Evolutionary conservation across 2,113 vertebrate species (phyloP).

Genomic region (Euleptes europaea): DNA sequence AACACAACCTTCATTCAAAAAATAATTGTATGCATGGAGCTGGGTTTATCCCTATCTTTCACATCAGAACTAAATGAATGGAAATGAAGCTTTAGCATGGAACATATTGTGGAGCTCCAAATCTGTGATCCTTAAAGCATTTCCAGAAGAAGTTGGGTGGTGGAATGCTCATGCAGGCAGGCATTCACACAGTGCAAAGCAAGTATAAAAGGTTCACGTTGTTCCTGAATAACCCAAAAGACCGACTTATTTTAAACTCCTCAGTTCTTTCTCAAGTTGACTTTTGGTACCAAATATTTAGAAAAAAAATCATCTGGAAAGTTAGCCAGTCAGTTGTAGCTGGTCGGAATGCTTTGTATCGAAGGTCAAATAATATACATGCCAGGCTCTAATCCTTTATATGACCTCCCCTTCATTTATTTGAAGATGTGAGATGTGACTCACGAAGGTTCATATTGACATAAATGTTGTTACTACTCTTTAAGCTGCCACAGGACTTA

Average conservation of each 20-base stretch:
- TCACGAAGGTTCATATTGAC: too few relatives aligned
- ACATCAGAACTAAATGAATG: not conserved
- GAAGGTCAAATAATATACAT: not conserved
- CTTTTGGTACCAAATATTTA: not conserved
- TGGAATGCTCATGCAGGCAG: not conserved
- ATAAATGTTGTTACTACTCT: too few relatives aligned
- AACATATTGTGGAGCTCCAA: not conserved
- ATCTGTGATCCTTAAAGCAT: not conserved
- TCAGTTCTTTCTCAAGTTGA: not conserved
- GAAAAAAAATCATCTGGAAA: too few relatives aligned
- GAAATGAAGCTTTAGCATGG: not conserved
- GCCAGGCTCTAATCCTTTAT: not conserved
- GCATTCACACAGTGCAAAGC: not conserved
- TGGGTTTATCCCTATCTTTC: constrained; percentile 23
- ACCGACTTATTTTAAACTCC: not conserved
- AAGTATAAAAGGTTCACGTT: not conserved
- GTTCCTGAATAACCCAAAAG: not conserved
- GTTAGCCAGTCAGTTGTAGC: too few relatives aligned
- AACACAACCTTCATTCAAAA: not conserved
- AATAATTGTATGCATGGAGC: not conserved
- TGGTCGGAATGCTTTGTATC: not conserved
- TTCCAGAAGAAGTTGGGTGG: not conserved
- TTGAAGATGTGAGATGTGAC: too few relatives aligned
- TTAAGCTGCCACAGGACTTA: too few relatives aligned
- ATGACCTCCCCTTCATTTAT: too few relatives aligned